phyloP scores from a whole-genome alignment of 1,140 invertebrate species.

The Pachyrhynchus sulphureomaculatus region DNA sequence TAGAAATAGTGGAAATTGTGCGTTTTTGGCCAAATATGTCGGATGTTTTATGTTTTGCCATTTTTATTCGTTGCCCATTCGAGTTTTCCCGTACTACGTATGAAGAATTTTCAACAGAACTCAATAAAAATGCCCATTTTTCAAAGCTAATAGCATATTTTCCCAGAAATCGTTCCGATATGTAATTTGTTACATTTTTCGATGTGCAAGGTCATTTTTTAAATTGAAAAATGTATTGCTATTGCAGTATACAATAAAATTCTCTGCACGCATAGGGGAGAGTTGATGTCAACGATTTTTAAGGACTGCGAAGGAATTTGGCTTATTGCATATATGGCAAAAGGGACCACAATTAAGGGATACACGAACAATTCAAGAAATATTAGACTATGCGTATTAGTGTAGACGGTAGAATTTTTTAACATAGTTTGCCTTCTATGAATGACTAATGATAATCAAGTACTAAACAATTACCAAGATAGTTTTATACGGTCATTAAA shows the following conservation, averaged over 20 bases:
- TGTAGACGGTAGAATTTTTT: no score
- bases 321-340: no score
- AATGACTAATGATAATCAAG: no score
- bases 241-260: no score
- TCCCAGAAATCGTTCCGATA: background rate
- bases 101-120: slow-evolving; percentile 5
- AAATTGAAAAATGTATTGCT: background rate
- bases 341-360: no score
- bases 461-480: no score
- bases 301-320: no score
- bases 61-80: slow-evolving; percentile 10
- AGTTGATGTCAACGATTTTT: no score
- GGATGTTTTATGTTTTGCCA: slow-evolving; percentile 6
- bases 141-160: slow-evolving; percentile 15
- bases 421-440: no score
- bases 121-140: slow-evolving; percentile 17
- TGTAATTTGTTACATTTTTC: slow-evolving; percentile 1
- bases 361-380: background rate
- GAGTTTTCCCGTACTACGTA: background rate
- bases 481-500: no score
- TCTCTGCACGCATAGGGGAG: no score
- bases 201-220: background rate
- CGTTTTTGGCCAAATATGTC: slow-evolving; percentile 6
- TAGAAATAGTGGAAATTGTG: slow-evolving; percentile 5
- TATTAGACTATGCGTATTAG: no score